Base-by-base conservation (phyloP, 2,113 vertebrate species). In the Grammatotria lemairii region DNA sequence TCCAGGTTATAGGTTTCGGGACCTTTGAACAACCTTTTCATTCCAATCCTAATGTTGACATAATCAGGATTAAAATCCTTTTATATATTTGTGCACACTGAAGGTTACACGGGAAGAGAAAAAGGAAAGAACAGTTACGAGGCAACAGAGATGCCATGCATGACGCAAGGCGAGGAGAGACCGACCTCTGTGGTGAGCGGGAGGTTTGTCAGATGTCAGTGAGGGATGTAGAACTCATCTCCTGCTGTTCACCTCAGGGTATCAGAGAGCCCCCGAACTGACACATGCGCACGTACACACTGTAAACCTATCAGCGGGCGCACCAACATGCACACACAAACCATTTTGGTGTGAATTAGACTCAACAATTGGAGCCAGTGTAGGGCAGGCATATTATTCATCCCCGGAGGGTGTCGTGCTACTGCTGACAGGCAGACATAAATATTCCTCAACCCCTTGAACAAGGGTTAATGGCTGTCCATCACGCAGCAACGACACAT, bases 391-490 rank as follows among this genome's bases (percentile, higher is more conserved):
- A 87, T 92, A 95, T 94, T 95, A 95, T 94, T 96, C 94, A 93
- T 95, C 90, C 89, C 91, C 81, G 75, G 93, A 93, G 93, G 94
- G 89, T 85, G 88, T 87, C 63, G 63, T 94, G 94, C 93, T 94
- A 92, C 85, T 54, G 84, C 93, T 95, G 95, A 95, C 92, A 95
- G 92, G 89, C 78, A 91, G 85, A 94, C 93, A 96, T 95, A 96
- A 96, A 96, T 95, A 95, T 95, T 95, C 94, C 89, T 89, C 91
- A 91, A 95, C 93, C 94, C 82, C 79, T 87, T 93, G 92, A 88
- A 92, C 84, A 93, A 85, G 93, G 95, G 96, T 96, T 96, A 96
- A 96, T 95, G 89, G 93, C 91, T 95, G 95, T 94, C 95, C 92
- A 94, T 96, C 94, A 96, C 42, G 40, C 88, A 73, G 93, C 90